Evolutionary conservation across 2,888 invertebrate species (phyloP).

Genomic region (Acrocyrtus sp.): DNA sequence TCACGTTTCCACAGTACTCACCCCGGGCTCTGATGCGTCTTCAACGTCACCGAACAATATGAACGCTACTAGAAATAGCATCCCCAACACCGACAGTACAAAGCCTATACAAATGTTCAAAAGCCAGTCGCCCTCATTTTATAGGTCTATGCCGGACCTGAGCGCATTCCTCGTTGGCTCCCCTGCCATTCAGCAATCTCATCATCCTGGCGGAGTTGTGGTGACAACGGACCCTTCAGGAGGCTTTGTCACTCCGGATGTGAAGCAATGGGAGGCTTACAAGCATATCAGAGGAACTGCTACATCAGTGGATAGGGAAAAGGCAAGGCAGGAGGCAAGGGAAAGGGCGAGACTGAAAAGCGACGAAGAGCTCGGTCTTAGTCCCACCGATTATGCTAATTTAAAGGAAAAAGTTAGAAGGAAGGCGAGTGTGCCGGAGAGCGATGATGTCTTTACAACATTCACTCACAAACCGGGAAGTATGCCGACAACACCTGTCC

Average conservation of each 20-base stretch:
- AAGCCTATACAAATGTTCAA: slow-evolving; percentile 25
- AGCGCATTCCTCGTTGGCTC: slow-evolving; percentile 29
- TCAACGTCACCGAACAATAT: not conserved
- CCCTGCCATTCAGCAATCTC: not conserved
- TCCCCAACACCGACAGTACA: not conserved
- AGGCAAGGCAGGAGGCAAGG: slow-evolving; percentile 72
- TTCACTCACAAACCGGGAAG: slow-evolving; percentile 32
- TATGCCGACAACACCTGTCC: slow-evolving; percentile 31
- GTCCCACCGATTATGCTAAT: slow-evolving; percentile 61
- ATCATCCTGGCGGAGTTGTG: not conserved
- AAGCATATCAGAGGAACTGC: slow-evolving; percentile 35
- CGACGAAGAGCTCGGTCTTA: slow-evolving; percentile 76
- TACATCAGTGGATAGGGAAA: slow-evolving; percentile 67
- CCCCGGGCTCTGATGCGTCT: slow-evolving; percentile 32
- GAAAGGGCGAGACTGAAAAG: slow-evolving; percentile 76
- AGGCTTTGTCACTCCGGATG: slow-evolving; percentile 41
- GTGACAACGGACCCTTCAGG: not conserved
- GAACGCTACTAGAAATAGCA: not conserved
- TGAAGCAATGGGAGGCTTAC: slow-evolving; percentile 60
- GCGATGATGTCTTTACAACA: slow-evolving; percentile 69
- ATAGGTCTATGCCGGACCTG: slow-evolving; percentile 61
- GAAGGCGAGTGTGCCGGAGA: slow-evolving; percentile 68
- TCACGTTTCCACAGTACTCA: slow-evolving; percentile 1
- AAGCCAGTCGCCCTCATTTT: slow-evolving; percentile 56
- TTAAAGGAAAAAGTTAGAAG: slow-evolving; percentile 64